These are phyloP conservation scores for Ctenosaura bakeri DNA, from an alignment of 2,797 vertebrate genomes.

Conservation along the genomic window DNA sequence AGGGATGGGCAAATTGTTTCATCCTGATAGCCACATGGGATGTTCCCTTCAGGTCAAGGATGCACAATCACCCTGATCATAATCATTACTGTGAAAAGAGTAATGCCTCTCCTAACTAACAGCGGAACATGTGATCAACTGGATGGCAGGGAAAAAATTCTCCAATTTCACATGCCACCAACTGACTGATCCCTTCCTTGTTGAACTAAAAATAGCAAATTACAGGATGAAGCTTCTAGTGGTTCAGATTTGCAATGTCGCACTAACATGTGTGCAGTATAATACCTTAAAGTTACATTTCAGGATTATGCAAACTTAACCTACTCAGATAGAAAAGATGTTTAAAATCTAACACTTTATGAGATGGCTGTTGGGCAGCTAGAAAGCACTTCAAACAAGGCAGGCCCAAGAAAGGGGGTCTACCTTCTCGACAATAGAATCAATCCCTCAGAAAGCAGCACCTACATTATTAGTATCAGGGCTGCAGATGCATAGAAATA, in stretches of 20 bases:
- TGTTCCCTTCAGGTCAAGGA: not conserved
- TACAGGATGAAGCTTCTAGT: not conserved
- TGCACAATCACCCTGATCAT: not conserved
- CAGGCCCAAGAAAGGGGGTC: not conserved
- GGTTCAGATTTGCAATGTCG: not conserved
- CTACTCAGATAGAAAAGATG: not conserved
- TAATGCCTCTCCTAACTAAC: too few species aligned
- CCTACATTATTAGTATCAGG: not conserved
- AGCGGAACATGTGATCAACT: too few species aligned
- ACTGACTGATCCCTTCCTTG: too few species aligned
- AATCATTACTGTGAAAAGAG: too few species aligned
- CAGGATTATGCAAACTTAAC: too few species aligned
- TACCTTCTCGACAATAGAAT: not conserved
- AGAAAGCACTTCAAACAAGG: not conserved
- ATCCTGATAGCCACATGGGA: not conserved
- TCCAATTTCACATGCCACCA: too few species aligned
- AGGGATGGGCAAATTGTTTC: not conserved
- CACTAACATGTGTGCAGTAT: not conserved
- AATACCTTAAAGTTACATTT: not conserved
- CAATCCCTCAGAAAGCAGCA: not conserved
- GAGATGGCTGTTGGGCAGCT: not conserved
- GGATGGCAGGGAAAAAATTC: too few species aligned
- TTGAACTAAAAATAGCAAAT: not conserved
- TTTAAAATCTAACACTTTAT: not conserved
- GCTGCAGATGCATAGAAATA: not conserved